Base-by-base conservation (phyloP, 2,113 vertebrate genomes). In the Vanacampus margaritifer region DNA sequence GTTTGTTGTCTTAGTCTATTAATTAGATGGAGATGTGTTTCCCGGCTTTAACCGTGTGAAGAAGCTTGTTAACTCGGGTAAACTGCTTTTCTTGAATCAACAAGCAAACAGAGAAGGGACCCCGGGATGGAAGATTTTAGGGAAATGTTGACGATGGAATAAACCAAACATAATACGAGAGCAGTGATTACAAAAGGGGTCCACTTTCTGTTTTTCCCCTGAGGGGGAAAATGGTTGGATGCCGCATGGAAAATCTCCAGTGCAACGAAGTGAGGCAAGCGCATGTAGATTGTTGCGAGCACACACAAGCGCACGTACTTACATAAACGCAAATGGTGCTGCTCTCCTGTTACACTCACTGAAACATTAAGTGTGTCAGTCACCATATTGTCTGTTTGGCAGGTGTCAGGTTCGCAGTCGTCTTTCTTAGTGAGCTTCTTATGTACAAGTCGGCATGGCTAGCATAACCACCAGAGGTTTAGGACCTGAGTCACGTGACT, bases 281-380 rank as follows among this genome's bases (percentile, higher is more conserved):
- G 28, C 24, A 48, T 19, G 45, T n/a, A 35, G 12, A 28, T 36
- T 62, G 60, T 41, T 43, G 36, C 21, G 26, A 13, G 64, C 45
- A 65, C 14, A 68, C 41, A 43, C 61, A 74, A 48, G 61, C 24
- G 61, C 62, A 60, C 53, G 61, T 32, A 11, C 48, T 66, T 12
- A 58, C 61, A 59, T 69, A 64, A 72, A 73, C 57, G 37, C 24
- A 60, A 73, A 75, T 46, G 54, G 64, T 21, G 50, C 53, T 67
- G 60, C 62, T 90, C 81, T 88, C 84, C 62, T 67, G 69, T 88
- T 87, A 78, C 88, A 78, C 65, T 69, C 77, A 68, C 84, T 91
- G 75, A 88, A 91, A 87, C 84, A 80, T 89, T 84, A 78, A 90
- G 86, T 74, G 68, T 79, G 81, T 89, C 84, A 75, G 68, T 83